Base-by-base conservation (phyloP, 1,140 invertebrate genomes). In the Cyrtorhinus lividipennis region DNA sequence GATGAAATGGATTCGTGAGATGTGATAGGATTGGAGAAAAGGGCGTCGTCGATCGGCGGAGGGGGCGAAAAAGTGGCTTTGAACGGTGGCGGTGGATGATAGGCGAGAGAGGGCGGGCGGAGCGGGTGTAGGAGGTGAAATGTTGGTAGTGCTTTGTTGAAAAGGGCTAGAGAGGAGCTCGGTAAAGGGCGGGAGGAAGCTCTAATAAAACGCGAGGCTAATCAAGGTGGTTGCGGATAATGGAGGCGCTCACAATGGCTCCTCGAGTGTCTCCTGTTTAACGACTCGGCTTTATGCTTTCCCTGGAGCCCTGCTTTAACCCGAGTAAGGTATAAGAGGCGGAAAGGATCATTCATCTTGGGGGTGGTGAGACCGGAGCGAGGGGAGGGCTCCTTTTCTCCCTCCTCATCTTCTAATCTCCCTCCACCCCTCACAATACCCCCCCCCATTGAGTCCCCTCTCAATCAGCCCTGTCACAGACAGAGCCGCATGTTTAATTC, bases 381-480 rank as follows among this genome's bases (percentile, higher is more conserved):
- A 3, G 8, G 3, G 48, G 48, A 15, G 48, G 20, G 20, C 48
- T 20, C 48, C 56, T 24, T 5, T 24, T 58, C 56, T 26, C 20
- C 56, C 22, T 15, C 22, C 22, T 3, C 24, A 20, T 22, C 20
- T 10, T 20, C 48, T 8, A 10, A 8, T 5, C 48, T 20, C 3
- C 48, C 48, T 53, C 48, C 48, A 20, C 48, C 20, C 15, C 27
- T n/a, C n/a, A n/a, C n/a, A n/a, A n/a, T n/a, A n/a, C n/a, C n/a
- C n/a, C n/a, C n/a, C n/a, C n/a, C n/a, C n/a, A n/a, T n/a, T n/a
- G n/a, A n/a, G n/a, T n/a, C 24, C 15, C 26, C 58, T 59, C 58
- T 59, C 58, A 59, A 59, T 59, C 58, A 59, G 24, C 58, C 25
- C 58, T 59, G 58, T 59, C 58, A 59, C 58, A 59, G 58, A 59